These are phyloP conservation scores for Poecilobothrus nobilitatus DNA, from an alignment of 2,888 invertebrate genomes.

Conservation along the genomic window DNA sequence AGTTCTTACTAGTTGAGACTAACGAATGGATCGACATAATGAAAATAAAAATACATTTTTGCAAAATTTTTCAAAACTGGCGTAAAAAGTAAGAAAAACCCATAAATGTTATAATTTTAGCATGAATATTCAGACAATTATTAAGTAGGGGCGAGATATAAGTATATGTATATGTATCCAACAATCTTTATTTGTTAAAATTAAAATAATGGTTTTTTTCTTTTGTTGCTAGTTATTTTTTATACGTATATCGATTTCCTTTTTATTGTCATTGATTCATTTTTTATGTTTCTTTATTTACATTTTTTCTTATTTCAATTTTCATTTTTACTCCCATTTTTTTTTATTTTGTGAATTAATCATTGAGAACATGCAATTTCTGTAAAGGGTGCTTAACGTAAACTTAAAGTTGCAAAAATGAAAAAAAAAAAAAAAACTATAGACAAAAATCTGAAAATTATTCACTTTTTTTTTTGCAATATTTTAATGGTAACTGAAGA, in stretches of 20 bases:
- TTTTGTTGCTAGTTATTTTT: no score
- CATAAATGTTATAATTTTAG: neutral
- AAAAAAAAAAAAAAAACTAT: neutral
- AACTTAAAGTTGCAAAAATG: neutral
- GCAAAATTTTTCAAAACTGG: no score
- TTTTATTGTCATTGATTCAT: no score
- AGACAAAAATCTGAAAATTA: neutral
- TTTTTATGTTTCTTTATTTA: no score
- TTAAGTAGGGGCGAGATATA: neutral
- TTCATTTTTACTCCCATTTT: neutral
- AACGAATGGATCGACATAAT: no score
- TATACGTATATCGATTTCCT: no score
- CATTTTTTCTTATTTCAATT: neutral
- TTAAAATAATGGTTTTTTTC: no score
- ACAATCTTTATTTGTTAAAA: no score
- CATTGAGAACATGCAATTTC: neutral
- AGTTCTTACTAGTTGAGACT: no score
- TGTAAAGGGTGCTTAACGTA: neutral
- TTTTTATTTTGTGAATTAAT: neutral
- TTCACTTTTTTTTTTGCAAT: neutral
- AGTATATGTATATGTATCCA: no score
- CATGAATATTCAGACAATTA: neutral
- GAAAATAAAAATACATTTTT: no score
- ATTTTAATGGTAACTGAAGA: neutral
- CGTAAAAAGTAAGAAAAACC: no score